Evolutionary conservation across 2,888 invertebrate genomes (phyloP).

Genomic region (Hofmannophila pseudospretella): DNA sequence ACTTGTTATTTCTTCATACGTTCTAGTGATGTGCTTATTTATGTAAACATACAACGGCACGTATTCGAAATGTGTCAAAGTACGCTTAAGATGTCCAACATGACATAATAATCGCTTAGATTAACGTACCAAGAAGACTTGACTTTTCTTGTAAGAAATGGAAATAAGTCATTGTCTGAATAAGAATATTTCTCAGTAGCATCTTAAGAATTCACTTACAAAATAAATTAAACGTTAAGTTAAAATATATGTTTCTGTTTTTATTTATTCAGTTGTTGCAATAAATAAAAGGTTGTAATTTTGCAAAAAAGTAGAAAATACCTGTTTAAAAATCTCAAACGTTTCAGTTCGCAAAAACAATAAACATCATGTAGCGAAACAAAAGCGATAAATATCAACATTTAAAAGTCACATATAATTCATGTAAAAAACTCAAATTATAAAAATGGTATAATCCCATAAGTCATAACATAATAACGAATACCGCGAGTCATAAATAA

Average conservation of each 20-base stretch:
- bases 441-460: constrained; percentile 49
- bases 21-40: constrained; percentile 42
- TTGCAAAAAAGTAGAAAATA: background rate
- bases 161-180: constrained; percentile 31
- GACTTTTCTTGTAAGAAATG: constrained; percentile 40
- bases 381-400: constrained; percentile 63
- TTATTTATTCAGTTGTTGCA: background rate
- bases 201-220: too few species aligned
- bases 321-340: background rate
- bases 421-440: constrained; percentile 45
- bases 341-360: constrained; percentile 17
- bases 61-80: constrained; percentile 58
- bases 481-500: constrained; percentile 46
- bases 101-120: constrained; percentile 62
- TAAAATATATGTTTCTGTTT: constrained; percentile 3
- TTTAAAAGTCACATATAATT: constrained; percentile 50
- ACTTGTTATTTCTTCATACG: constrained; percentile 15
- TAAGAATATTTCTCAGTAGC: constrained; percentile 4
- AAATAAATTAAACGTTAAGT: too few species aligned
- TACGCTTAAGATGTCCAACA: constrained; percentile 48
- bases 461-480: constrained; percentile 54
- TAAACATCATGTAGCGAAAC: constrained; percentile 31
- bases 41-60: constrained; percentile 53
- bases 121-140: constrained; percentile 43
- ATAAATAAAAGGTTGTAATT: background rate